Conservation (phyloP, 2,797 vertebrate genomes). For the Sebastes variabilis region DNA sequence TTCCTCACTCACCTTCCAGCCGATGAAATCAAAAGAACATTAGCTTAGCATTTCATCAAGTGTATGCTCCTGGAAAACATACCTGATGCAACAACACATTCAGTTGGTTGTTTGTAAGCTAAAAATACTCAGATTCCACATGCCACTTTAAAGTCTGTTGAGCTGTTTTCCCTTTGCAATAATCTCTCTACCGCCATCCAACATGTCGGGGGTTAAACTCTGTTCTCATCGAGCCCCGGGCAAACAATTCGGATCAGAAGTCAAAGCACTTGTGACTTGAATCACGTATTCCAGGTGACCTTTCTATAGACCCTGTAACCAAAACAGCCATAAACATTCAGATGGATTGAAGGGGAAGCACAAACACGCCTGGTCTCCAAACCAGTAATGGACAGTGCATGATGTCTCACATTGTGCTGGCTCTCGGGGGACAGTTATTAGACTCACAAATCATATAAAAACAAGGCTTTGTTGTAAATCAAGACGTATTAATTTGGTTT, state of each 20-base stretch:
- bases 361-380: conserved; percentile 31
- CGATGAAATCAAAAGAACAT: neutral
- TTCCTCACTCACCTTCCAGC: conserved; percentile 24
- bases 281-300: conserved; percentile 54
- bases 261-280: conserved; percentile 58
- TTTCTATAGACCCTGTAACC: conserved; percentile 62
- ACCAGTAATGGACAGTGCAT: conserved; percentile 57
- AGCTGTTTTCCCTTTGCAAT: conserved; percentile 63
- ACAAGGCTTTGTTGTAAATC: neutral
- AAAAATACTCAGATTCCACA: conserved; percentile 47
- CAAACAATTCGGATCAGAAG: conserved; percentile 49
- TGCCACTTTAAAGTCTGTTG: conserved; percentile 55
- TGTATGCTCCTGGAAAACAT: neutral
- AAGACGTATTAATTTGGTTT: neutral
- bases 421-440: conserved; percentile 6
- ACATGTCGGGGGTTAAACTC: conserved; percentile 51
- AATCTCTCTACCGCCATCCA: conserved; percentile 54
- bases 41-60: neutral
- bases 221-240: conserved; percentile 14
- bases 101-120: conserved; percentile 20
- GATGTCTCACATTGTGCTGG: conserved; percentile 34
- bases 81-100: neutral
- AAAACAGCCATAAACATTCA: conserved; percentile 72
- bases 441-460: conserved; percentile 1
- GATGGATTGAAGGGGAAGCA: conserved; percentile 27